Conservation (phyloP, 1,140 invertebrate species). For the Chrysopa pallens region DNA sequence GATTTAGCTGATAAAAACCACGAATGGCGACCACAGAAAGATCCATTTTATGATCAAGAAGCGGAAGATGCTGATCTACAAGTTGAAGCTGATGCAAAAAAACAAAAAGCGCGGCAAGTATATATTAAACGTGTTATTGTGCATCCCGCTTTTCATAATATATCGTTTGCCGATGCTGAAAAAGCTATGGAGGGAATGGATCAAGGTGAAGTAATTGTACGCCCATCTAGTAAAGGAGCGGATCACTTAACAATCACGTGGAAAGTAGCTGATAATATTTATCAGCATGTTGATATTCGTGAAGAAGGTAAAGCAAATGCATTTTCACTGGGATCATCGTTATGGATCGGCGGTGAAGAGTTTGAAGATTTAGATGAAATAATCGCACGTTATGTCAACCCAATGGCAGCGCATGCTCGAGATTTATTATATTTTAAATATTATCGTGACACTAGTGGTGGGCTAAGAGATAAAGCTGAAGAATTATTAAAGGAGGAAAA, state of each 20-base stretch:
- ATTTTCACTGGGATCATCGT: slow-evolving; percentile 78
- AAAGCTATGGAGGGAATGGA: slow-evolving; percentile 81
- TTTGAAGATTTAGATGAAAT: slow-evolving; percentile 99
- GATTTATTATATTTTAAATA: slow-evolving; percentile 89
- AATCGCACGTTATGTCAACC: slow-evolving; percentile 86
- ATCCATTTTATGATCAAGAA: slow-evolving; percentile 85
- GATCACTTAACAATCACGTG: slow-evolving; percentile 96
- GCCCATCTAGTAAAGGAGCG: slow-evolving; percentile 90
- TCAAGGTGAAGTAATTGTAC: slow-evolving; percentile 89
- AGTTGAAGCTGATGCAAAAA: slow-evolving; percentile 64
- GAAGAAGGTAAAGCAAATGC: slow-evolving; percentile 96
- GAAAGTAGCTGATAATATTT: slow-evolving; percentile 90
- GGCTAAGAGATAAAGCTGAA: slow-evolving; percentile 71
- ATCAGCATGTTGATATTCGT: slow-evolving; percentile 88
- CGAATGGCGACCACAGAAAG: slow-evolving; percentile 75
- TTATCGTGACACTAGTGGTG: slow-evolving; percentile 51
- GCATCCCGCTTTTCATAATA: slow-evolving; percentile 95
- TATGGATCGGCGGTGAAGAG: slow-evolving; percentile 78
- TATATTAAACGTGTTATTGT: slow-evolving; percentile 93
- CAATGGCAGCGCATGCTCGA: slow-evolving; percentile 82
- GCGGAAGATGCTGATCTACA: slow-evolving; percentile 63
- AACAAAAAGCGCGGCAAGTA: slow-evolving; percentile 57
- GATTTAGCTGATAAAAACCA: slow-evolving; percentile 83
- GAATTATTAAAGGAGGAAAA: slow-evolving; percentile 75
- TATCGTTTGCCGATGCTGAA: slow-evolving; percentile 82